A percentile compares a stretch with the other conserved stretches of the same genome.
phyloP scores from a whole-genome alignment of 2,113 vertebrate species.

The Chloropsis cyanopogon region DNA sequence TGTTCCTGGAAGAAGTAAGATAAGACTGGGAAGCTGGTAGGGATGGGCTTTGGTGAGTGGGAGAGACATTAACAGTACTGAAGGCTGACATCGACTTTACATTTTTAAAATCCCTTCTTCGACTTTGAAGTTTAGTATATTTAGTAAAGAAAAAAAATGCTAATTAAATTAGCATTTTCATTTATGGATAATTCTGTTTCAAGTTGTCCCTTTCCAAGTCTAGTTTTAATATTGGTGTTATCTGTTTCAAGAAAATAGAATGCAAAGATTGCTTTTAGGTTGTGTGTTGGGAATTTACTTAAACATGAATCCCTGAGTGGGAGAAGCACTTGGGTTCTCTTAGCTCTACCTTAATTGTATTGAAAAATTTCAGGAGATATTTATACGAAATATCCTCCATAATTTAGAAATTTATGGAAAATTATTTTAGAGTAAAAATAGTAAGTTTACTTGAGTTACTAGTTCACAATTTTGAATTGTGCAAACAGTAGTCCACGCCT shows the following conservation, averaged over 20 bases:
- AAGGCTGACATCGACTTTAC: not conserved
- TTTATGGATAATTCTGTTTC: constrained; percentile 15
- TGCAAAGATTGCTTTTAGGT: not conserved
- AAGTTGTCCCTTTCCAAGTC: not conserved
- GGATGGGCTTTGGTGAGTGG: not conserved
- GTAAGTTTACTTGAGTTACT: not conserved
- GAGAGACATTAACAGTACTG: not conserved
- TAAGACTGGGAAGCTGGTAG: not conserved
- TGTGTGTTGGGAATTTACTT: not conserved
- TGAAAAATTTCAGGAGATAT: not conserved
- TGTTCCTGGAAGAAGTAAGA: not conserved
- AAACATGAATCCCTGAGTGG: not conserved
- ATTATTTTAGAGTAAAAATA: not conserved
- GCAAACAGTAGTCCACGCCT: not conserved
- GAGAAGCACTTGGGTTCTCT: not conserved
- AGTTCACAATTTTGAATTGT: not conserved
- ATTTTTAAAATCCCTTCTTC: not conserved
- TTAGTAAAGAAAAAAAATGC: not conserved
- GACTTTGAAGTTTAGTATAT: not conserved
- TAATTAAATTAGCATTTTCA: not conserved
- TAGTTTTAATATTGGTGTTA: not conserved
- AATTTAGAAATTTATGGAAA: not conserved
- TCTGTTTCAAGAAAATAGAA: not conserved
- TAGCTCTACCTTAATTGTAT: not conserved
- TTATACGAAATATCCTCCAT: not conserved